A percentile compares a stretch with the other conserved stretches of the same genome.
phyloP scores from a whole-genome alignment of 2,113 vertebrate species.

The Elgaria multicarinata region DNA sequence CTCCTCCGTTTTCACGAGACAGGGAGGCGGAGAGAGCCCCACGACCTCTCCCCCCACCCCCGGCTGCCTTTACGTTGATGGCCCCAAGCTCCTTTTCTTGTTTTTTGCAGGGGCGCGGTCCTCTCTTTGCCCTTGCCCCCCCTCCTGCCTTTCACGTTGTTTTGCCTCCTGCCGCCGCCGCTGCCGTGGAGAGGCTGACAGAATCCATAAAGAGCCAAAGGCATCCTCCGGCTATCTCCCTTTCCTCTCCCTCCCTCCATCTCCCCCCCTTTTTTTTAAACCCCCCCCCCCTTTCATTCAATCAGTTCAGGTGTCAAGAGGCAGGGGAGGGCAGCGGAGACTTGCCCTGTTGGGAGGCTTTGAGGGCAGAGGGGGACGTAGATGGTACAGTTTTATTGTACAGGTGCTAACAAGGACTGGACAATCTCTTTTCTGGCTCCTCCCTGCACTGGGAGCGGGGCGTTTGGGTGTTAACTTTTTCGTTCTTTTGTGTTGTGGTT shows the following conservation, averaged over 20 bases:
- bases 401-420: conserved; percentile 93
- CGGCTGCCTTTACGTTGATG: neutral
- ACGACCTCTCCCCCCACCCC: neutral
- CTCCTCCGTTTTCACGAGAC: too few relatives aligned
- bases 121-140: neutral
- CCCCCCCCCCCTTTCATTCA: neutral
- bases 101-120: neutral
- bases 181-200: neutral
- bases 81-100: conserved; percentile 25
- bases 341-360: conserved; percentile 21
- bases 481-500: conserved; percentile 80
- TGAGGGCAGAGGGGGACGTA: conserved; percentile 50
- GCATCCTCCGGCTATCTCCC: neutral
- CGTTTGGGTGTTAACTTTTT: conserved; percentile 57
- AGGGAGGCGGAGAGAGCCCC: neutral
- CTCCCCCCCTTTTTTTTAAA: neutral
- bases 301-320: conserved; percentile 30
- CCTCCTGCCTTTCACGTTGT: neutral
- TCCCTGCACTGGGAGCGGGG: conserved; percentile 45
- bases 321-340: neutral
- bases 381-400: conserved; percentile 99
- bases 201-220: neutral
- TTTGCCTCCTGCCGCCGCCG: neutral
- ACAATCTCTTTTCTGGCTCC: conserved; percentile 72
- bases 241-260: neutral